A percentile compares a stretch with the other conserved stretches of the same genome.
These are phyloP conservation scores for Plecotus auritus DNA, from an alignment of 2,113 vertebrate species.

Conservation along the genomic window DNA sequence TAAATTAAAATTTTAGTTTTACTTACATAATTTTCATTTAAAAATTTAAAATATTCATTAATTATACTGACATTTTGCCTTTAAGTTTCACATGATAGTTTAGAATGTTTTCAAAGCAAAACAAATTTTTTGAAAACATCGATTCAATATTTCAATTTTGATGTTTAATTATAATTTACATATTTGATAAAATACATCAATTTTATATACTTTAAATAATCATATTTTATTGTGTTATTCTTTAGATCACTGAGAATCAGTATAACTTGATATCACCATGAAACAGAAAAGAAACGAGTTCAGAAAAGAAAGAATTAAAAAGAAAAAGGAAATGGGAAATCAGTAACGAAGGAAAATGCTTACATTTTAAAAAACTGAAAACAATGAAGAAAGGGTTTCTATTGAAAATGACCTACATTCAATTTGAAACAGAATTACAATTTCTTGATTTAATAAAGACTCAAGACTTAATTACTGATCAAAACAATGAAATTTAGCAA, in stretches of 20 bases:
- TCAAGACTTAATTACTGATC: constrained; percentile 21
- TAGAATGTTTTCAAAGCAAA: background rate
- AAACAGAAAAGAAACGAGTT: background rate
- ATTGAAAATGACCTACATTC: background rate
- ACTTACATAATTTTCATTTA: background rate
- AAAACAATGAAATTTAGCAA: constrained; percentile 41
- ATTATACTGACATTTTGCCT: background rate
- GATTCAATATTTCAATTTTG: background rate
- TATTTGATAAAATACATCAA: background rate
- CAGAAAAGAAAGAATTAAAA: background rate
- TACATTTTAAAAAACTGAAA: constrained; percentile 25
- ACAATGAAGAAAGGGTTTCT: background rate
- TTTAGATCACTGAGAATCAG: background rate
- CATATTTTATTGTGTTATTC: background rate
- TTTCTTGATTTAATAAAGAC: constrained; percentile 35
- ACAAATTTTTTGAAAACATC: background rate
- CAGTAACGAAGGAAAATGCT: background rate
- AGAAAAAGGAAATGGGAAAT: background rate
- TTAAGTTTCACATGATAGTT: background rate
- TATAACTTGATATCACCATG: background rate
- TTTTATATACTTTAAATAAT: background rate
- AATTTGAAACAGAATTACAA: constrained; percentile 29
- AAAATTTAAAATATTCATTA: background rate
- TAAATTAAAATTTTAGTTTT: background rate
- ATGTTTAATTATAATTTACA: background rate